phyloP scores from a whole-genome alignment of 2,797 vertebrate species.

The Gallirallus australis region DNA sequence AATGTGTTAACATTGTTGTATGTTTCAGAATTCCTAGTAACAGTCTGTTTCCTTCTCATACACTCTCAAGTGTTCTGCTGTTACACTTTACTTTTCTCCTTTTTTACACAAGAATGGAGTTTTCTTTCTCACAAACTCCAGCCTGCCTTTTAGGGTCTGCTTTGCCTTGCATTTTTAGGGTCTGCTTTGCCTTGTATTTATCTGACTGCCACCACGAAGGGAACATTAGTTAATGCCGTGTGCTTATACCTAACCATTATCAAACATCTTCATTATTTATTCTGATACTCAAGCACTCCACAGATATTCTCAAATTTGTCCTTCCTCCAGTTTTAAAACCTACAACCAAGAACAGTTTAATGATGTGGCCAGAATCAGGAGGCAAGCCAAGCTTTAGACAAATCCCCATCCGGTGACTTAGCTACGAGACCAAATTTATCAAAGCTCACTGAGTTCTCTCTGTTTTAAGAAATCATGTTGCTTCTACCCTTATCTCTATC shows the following conservation, averaged over 20 bases:
- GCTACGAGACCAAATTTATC: background rate
- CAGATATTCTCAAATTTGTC: background rate
- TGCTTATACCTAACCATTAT: background rate
- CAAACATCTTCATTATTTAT: background rate
- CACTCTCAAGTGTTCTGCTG: background rate
- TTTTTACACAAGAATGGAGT: background rate
- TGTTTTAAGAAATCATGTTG: background rate
- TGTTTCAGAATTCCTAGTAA: background rate
- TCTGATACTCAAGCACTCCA: background rate
- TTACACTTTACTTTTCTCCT: background rate
- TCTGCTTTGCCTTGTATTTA: background rate
- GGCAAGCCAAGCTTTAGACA: background rate
- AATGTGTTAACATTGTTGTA: background rate
- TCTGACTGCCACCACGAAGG: background rate
- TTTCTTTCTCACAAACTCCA: background rate
- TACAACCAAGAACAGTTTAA: background rate
- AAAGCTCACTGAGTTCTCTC: background rate
- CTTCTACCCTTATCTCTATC: background rate
- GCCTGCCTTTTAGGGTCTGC: background rate
- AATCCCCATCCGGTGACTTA: background rate
- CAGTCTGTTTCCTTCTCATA: background rate
- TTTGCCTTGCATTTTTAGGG: background rate
- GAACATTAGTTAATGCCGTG: background rate
- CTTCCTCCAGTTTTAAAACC: background rate
- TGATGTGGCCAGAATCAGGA: background rate